Conservation (phyloP, 2,113 vertebrate genomes). For the Cebus imitator region DNA sequence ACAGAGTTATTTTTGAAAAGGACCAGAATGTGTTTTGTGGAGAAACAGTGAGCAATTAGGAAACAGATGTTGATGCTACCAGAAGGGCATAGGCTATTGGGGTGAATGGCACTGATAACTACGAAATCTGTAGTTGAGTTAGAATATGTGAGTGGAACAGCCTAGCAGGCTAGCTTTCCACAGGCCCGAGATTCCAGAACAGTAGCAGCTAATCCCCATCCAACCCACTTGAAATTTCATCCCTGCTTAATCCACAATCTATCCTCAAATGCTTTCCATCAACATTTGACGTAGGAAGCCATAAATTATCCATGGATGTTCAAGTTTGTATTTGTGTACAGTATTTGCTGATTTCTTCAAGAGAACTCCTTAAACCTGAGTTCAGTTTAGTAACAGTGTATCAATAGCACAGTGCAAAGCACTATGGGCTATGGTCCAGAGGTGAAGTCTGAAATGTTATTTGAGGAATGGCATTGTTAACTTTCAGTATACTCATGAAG, state of each 20-base stretch:
- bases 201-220: constrained; percentile 73
- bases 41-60: background rate
- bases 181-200: constrained; percentile 57
- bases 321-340: background rate
- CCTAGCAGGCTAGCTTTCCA: background rate
- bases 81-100: background rate
- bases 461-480: background rate
- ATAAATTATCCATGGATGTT: constrained; percentile 58
- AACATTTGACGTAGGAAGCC: constrained; percentile 52
- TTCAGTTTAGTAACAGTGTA: background rate
- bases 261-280: constrained; percentile 57
- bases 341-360: constrained; percentile 16
- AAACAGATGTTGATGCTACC: background rate
- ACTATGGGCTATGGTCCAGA: background rate
- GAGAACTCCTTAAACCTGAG: background rate
- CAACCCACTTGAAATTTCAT: constrained; percentile 62
- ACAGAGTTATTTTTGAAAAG: background rate
- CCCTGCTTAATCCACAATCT: constrained; percentile 43
- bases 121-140: background rate
- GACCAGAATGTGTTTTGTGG: background rate
- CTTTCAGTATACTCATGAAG: background rate
- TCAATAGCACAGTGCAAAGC: background rate
- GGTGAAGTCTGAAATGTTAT: background rate
- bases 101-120: background rate
- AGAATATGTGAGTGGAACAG: background rate